phyloP scores from a whole-genome alignment of 2,888 invertebrate genomes.

The Stramonita haemastoma region DNA sequence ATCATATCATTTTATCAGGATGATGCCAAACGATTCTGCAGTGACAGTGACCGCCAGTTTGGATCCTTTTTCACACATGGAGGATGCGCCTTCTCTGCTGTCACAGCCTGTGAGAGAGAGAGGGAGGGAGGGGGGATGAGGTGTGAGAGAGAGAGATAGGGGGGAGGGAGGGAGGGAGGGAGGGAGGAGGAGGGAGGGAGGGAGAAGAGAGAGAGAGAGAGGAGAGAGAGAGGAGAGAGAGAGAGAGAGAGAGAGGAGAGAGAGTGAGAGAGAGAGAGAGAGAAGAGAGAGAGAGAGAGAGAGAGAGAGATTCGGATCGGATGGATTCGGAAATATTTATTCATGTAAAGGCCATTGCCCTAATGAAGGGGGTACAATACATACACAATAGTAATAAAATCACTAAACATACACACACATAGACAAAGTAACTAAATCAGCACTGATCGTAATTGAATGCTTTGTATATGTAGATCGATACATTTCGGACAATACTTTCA shows the following conservation, averaged over 20 bases:
- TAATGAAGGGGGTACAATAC: too few relatives aligned
- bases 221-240: too few relatives aligned
- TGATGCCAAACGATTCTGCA: background rate
- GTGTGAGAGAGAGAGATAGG: background rate
- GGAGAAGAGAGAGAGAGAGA: background rate
- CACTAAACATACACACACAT: too few relatives aligned
- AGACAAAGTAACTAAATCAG: too few relatives aligned
- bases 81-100: background rate
- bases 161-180: background rate
- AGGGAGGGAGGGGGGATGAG: background rate
- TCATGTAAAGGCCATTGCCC: too few relatives aligned
- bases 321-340: too few relatives aligned
- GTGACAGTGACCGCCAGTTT: background rate
- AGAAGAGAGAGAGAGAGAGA: background rate
- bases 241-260: too few relatives aligned
- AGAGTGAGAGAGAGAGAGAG: too few relatives aligned
- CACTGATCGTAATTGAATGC: too few relatives aligned
- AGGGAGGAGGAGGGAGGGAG: background rate
- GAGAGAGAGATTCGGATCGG: background rate
- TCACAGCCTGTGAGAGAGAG: background rate
- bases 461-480: too few relatives aligned
- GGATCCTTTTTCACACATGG: background rate
- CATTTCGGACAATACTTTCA: too few relatives aligned
- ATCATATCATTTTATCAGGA: background rate
- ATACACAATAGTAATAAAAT: too few relatives aligned